These are phyloP conservation scores for Philereme transversata DNA, from an alignment of 2,888 invertebrate species.

Conservation along the genomic window DNA sequence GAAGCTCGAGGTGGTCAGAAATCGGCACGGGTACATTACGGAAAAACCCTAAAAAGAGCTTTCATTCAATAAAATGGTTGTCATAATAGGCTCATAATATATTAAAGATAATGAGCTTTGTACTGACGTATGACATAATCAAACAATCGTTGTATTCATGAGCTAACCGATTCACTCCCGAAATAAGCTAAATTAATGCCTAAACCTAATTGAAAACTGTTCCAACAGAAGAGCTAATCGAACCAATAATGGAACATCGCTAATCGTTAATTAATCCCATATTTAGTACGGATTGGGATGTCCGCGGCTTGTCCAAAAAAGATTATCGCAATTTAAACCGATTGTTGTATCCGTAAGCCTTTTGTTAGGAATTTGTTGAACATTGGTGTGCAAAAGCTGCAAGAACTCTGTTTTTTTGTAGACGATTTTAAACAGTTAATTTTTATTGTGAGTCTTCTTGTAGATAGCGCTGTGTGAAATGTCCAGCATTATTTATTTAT, in stretches of 20 bases:
- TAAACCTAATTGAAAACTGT: slow-evolving; percentile 27
- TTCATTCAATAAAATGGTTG: too few relatives aligned
- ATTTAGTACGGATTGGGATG: slow-evolving; percentile 18
- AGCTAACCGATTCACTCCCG: background rate
- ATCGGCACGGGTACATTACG: too few relatives aligned
- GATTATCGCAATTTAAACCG: slow-evolving; percentile 23
- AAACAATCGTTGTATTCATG: background rate
- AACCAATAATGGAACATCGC: slow-evolving; percentile 20
- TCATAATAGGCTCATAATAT: too few relatives aligned
- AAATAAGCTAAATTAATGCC: slow-evolving; percentile 24
- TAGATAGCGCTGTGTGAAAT: too few relatives aligned
- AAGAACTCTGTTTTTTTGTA: too few relatives aligned
- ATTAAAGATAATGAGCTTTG: too few relatives aligned
- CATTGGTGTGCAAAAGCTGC: too few relatives aligned
- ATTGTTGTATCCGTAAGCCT: background rate
- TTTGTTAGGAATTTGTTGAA: slow-evolving; percentile 1
- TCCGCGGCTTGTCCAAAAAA: slow-evolving; percentile 28
- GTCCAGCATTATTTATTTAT: too few relatives aligned
- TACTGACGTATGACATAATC: background rate
- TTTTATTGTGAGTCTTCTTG: too few relatives aligned
- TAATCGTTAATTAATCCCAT: slow-evolving; percentile 31
- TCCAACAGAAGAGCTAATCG: slow-evolving; percentile 19
- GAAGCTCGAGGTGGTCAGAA: too few relatives aligned
- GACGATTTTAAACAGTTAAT: too few relatives aligned
- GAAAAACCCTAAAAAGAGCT: too few relatives aligned